phyloP scores from a whole-genome alignment of 2,797 vertebrate species.

The Podargus strigoides region DNA sequence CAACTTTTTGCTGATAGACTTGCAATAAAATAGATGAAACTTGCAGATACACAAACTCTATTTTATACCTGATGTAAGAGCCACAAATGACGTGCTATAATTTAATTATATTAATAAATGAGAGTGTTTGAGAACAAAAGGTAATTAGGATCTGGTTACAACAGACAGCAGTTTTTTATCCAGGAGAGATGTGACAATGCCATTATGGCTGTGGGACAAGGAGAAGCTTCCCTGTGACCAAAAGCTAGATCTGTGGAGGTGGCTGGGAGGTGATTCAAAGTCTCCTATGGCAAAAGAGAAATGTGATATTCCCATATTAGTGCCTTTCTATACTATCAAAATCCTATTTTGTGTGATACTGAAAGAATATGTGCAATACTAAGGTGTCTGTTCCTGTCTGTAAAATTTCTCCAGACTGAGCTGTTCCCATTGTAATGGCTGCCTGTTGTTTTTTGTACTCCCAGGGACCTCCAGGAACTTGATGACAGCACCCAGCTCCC shows the following conservation, averaged over 20 bases:
- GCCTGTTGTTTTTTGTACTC: background rate
- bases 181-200: background rate
- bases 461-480: constrained; percentile 94
- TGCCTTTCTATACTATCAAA: background rate
- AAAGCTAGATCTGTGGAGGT: background rate
- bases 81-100: background rate
- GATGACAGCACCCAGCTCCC: constrained; percentile 97
- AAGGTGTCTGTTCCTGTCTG: background rate
- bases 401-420: background rate
- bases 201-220: background rate
- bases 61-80: background rate
- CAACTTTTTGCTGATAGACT: background rate
- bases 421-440: background rate
- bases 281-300: background rate
- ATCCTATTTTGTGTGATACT: background rate
- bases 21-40: background rate
- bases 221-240: background rate
- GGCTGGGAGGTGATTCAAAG: background rate
- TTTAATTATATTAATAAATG: background rate
- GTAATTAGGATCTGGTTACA: background rate
- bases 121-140: background rate
- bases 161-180: background rate
- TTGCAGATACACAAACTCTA: background rate
- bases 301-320: background rate
- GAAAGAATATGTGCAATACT: background rate